A percentile compares a stretch with the other conserved stretches of the same genome.
phyloP scores from a whole-genome alignment of 2,888 invertebrate genomes.

The Macrophya alboannulata region DNA sequence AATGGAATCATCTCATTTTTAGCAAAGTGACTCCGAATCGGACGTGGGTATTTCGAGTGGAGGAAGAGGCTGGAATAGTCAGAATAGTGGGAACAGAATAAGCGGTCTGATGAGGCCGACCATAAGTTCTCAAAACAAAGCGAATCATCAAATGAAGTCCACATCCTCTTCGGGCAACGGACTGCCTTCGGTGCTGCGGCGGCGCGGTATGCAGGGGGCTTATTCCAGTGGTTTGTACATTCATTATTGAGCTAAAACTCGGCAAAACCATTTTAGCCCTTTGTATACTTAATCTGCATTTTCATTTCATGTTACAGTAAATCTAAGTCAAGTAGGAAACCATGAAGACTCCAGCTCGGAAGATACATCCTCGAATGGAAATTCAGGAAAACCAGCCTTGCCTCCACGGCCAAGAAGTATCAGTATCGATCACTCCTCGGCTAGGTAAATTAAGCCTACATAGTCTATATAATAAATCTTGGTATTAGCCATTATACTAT shows the following conservation, averaged over 20 bases:
- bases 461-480: background rate
- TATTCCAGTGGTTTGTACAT: constrained; percentile 85
- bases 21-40: constrained; percentile 89
- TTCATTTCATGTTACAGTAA: constrained; percentile 81
- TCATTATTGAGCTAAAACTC: constrained; percentile 56
- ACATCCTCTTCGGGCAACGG: constrained; percentile 70
- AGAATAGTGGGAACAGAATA: constrained; percentile 75
- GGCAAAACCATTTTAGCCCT: constrained; percentile 75
- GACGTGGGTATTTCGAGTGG: constrained; percentile 82
- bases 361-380: constrained; percentile 82
- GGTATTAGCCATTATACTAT: background rate
- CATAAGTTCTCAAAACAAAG: constrained; percentile 91
- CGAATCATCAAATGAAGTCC: constrained; percentile 79
- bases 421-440: constrained; percentile 83
- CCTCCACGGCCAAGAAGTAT: constrained; percentile 86
- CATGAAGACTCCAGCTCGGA: constrained; percentile 93
- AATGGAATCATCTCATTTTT: constrained; percentile 57
- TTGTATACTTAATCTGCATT: constrained; percentile 14
- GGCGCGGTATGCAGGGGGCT: constrained; percentile 84
- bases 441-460: constrained; percentile 66
- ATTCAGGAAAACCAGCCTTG: constrained; percentile 82
- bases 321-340: constrained; percentile 85
- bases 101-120: constrained; percentile 89
- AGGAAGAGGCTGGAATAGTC: constrained; percentile 74
- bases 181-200: constrained; percentile 80